These are phyloP conservation scores for Volucella inflata DNA, from an alignment of 2,888 invertebrate species.

Conservation along the genomic window DNA sequence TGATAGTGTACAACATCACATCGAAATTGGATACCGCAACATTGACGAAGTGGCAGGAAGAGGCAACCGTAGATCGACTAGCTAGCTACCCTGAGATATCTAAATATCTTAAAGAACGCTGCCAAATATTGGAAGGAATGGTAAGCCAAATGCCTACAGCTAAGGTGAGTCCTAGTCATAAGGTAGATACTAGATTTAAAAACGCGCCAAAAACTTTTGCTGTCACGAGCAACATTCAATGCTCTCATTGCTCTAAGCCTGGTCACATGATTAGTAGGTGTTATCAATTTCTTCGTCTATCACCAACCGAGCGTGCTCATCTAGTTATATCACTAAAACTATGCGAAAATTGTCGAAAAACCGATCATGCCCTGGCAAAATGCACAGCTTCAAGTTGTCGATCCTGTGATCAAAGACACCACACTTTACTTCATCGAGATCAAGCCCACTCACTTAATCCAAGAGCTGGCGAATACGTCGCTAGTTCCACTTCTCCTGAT, in stretches of 20 bases:
- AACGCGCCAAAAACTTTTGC: not conserved
- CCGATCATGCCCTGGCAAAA: not conserved
- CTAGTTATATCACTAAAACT: not conserved
- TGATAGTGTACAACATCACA: not conserved
- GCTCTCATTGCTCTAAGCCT: not conserved
- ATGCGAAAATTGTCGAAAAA: not conserved
- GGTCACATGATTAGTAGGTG: slow-evolving; percentile 1
- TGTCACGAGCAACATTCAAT: not conserved
- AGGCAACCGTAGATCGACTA: not conserved
- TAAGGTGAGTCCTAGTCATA: not conserved
- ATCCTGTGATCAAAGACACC: slow-evolving; percentile 1
- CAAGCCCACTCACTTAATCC: not conserved
- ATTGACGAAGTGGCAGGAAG: not conserved
- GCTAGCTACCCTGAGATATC: not conserved
- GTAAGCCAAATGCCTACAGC: not conserved
- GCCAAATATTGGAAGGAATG: not conserved
- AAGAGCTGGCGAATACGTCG: not conserved
- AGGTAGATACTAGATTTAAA: not conserved
- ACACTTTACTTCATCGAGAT: slow-evolving; percentile 17
- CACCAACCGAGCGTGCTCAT: not conserved
- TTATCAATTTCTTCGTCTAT: not conserved
- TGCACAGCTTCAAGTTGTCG: slow-evolving; percentile 7
- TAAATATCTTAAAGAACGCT: not conserved
- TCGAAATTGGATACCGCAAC: slow-evolving; percentile 1
- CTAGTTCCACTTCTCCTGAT: not conserved